Evolutionary conservation across 53 echinoderm and acorn worm genomes (phyloP), one percentile per base, ranked within the genome.

Genomic region (Echinarachnius parma): DNA sequence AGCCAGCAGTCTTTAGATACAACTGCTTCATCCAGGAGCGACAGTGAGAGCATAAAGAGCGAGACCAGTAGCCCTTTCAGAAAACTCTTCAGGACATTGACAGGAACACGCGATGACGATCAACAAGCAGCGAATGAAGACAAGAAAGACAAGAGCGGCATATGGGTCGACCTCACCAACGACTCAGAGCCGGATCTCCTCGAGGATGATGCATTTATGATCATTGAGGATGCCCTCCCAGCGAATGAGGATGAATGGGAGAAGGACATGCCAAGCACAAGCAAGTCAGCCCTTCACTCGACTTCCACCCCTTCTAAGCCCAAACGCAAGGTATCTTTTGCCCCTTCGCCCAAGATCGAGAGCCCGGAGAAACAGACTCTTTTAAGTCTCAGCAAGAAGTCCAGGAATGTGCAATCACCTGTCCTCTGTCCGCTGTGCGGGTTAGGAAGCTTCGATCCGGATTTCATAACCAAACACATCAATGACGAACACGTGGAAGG

Each of bases 401-500:
- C 87, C 23, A 81, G 66, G 10, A 83, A 84, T 48, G 60, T 87
- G 20, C 59, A 87, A 30, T 35, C 60, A 28, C 74, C 78, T 15
- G 56, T 81, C 26, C 78, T 87, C 18, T 92, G 92, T 55, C 92
- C 92, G 0, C 57, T 92, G 15, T 92, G 92, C 54, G 87, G 87
- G 1, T 79, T 92, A 2, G 92, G 87, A 23, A 85, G 75, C 67
- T 92, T 84, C 45, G 87, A 92, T 78, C 49, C 81, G 0, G 80
- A 78, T 72, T 64, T 81, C 4, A 53, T 92, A 4, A 75, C 58
- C 9, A 35, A 11, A 15, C 92, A 92, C 53, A 62, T 92, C 31
- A 81, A 87, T 24, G 63, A 42, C 2, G 92, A 92, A 61, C 92
- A 92, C 18, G 52, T 75, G 0, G 58, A 63, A 5, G 83, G 74